Evolutionary conservation across 2,797 vertebrate species (phyloP).

Genomic region (Xiphophorus birchmanni): DNA sequence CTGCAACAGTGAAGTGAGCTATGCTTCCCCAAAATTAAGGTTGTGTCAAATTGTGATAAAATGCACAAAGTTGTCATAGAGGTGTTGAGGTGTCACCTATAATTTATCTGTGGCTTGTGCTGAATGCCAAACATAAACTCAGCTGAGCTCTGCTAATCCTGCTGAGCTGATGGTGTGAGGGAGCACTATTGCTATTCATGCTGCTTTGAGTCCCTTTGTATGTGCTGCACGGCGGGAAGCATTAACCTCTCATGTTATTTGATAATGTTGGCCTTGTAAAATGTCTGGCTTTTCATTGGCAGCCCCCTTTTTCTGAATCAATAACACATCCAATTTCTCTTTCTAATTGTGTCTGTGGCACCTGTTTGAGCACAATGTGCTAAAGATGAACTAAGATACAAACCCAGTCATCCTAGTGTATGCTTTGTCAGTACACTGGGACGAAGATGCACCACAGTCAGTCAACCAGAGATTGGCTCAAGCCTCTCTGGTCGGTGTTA

Average conservation of each 20-base stretch:
- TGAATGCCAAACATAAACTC: slow-evolving; percentile 35
- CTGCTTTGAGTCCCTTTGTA: slow-evolving; percentile 30
- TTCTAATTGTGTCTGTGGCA: slow-evolving; percentile 2
- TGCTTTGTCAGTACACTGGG: neutral
- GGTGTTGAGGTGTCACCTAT: slow-evolving; percentile 44
- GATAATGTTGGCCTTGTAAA: slow-evolving; percentile 9
- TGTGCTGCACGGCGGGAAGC: neutral
- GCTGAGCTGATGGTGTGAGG: slow-evolving; percentile 50
- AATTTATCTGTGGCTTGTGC: slow-evolving; percentile 21
- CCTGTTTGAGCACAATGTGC: slow-evolving; percentile 9
- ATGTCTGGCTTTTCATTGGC: slow-evolving; percentile 19
- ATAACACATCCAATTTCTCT: slow-evolving; percentile 2
- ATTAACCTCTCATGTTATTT: slow-evolving; percentile 18
- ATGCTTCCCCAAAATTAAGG: slow-evolving; percentile 17
- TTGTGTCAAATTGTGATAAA: slow-evolving; percentile 40
- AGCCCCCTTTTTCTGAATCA: slow-evolving; percentile 19
- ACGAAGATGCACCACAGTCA: neutral
- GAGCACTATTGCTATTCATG: slow-evolving; percentile 25
- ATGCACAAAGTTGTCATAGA: slow-evolving; percentile 34
- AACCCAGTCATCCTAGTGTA: slow-evolving; percentile 23
- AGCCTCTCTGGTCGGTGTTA: neutral
- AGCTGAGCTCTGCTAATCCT: slow-evolving; percentile 34
- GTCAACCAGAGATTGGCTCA: neutral
- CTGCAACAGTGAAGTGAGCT: slow-evolving; percentile 13
- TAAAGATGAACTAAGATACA: slow-evolving; percentile 16